phyloP scores from a whole-genome alignment of 2,888 invertebrate species.

The Mantis religiosa region DNA sequence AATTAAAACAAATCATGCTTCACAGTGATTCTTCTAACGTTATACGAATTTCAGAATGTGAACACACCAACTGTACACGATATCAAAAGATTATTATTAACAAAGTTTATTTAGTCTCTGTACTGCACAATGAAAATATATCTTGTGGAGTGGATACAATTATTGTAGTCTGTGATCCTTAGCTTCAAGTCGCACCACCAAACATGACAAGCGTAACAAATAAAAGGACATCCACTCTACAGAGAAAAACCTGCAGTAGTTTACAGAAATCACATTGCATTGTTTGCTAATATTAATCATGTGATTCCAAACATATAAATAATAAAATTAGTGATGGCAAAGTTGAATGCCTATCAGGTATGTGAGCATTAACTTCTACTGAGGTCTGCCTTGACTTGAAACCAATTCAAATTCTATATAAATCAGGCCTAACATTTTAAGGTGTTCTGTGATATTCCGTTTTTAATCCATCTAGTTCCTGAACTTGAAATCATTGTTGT shows the following conservation, averaged over 20 bases:
- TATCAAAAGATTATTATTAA: conserved; percentile 17
- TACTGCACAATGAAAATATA: conserved; percentile 24
- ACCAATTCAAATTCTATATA: too few species aligned
- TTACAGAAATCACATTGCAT: too few species aligned
- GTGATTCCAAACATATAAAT: too few species aligned
- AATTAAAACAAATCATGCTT: neutral
- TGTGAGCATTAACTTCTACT: too few species aligned
- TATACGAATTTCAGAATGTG: neutral
- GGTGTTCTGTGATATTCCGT: too few species aligned
- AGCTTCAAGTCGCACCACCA: neutral
- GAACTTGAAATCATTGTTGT: too few species aligned
- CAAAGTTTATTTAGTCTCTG: conserved; percentile 2
- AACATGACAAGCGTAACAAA: neutral
- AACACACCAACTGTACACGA: conserved; percentile 20
- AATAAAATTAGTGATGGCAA: too few species aligned
- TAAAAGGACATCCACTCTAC: neutral
- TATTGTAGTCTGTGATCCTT: neutral
- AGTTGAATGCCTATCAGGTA: too few species aligned
- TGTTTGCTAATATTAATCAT: too few species aligned
- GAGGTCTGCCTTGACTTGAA: too few species aligned
- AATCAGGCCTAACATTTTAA: too few species aligned
- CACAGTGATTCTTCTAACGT: neutral
- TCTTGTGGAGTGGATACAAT: conserved; percentile 20
- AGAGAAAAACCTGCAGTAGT: neutral
- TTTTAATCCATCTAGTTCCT: too few species aligned